Base-by-base conservation (phyloP, 2,888 invertebrate species). In the Dione juno region DNA sequence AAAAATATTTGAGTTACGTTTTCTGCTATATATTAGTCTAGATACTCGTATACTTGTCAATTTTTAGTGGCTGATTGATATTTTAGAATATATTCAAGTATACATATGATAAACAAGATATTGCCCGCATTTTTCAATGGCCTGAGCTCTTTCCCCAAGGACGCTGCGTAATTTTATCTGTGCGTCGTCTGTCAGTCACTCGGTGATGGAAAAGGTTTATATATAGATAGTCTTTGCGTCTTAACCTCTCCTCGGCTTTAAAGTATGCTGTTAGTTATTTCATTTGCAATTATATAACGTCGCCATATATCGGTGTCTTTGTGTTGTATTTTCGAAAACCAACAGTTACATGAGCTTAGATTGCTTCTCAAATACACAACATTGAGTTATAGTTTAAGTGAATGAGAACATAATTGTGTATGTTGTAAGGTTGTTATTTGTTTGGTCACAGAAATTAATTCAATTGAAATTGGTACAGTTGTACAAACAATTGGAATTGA, bases 401-500 rank as follows among this genome's bases (percentile, higher is more conserved):
- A 69, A 69, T 69, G 40, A 54, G n/a, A 35, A 69, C 68, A 37
- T 11, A 63, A 69, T 48, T 63, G 5, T 16, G 37, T 64, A 16
- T 5, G 54, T 11, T 45, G 43, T 69, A 69, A 19, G 48, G 68
- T 35, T 48, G 19, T 21, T 63, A n/a, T 14, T 69, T 54, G 63
- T 41, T 63, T 69, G 53, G 3, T 28, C 45, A 28, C 11, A 35
- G 37, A 64, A 54, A 66, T 53, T 71, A 68, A 65, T 65, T 43
- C 65, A 71, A 68, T 68, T 65, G 67, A 65, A 65, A 67, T 71
- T 65, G 65, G 68, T 71, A 40, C 65, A 45, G 59, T 41, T 68
- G 13, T 67, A 71, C 53, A 71, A 65, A 68, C 67, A 65, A 59
- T 65, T 65, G 41, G 68, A 65, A 64, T 77, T 74, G 71, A 72